Evolutionary conservation across 2,113 vertebrate genomes (phyloP), one percentile per base, ranked within the genome.

Genomic region (Podarcis cretensis): DNA sequence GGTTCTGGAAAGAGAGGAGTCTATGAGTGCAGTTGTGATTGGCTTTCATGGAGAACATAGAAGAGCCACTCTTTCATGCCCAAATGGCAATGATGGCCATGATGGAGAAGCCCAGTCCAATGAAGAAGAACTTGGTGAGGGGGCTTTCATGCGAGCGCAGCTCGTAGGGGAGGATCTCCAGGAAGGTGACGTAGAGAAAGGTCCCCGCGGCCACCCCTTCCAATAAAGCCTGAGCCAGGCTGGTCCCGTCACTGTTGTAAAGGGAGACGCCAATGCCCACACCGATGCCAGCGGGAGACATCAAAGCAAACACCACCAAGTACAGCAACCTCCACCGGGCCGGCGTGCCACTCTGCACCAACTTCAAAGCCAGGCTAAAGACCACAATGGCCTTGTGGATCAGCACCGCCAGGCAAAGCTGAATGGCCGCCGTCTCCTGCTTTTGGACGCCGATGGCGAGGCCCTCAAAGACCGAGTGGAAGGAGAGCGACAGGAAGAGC

Each of bases 81-180:
- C 98, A 77, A 76, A 98, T 96, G 0, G 97, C 96, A 84, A 98
- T 97, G 0, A 93, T 81, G 0, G 98, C 98, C 98, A 99, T 99
- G 94, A 98, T 30, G 4, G 94, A 93, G 95, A 99, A 99, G n/a
- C 98, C 98, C 84, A 97, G 89, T 30, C 97, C 93, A 86, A 99
- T 95, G 94, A 98, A 98, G 82, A 97, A 63, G 90, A 98, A 98
- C 92, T 98, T 99, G 87, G 97, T 95, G 16, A 99, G 96, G 92
- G 97, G 98, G 83, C 91, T 94, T 85, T 97, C 98, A 0, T 96
- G 94, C 1, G 97, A 95, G 93, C 97, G 97, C 32, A 99, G 97
- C 79, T 98, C 98, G 8, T 97, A 97, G 1, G 98, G 98, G 57
- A 99, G 96, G 93, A 99, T 98, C 96, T 99, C 98, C 86, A 98